A percentile compares a stretch with the other conserved stretches of the same genome.
These are phyloP conservation scores for Dromius quadrimaculatus DNA, from an alignment of 2,888 invertebrate genomes.

Conservation along the genomic window DNA sequence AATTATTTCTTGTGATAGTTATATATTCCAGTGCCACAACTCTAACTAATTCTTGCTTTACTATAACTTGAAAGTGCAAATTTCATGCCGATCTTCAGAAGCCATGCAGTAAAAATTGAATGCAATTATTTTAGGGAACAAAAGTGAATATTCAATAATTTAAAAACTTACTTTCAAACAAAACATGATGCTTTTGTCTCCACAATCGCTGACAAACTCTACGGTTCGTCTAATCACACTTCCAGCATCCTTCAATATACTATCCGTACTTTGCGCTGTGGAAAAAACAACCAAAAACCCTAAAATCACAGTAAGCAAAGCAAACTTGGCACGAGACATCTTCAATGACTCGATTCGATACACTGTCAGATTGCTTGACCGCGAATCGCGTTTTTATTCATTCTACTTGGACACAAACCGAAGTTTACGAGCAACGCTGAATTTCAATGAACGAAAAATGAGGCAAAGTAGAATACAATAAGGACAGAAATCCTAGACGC, in stretches of 20 bases:
- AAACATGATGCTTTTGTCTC: constrained; percentile 74
- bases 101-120: too few relatives aligned
- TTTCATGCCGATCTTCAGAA: too few relatives aligned
- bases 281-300: neutral
- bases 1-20: too few relatives aligned
- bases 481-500: too few relatives aligned
- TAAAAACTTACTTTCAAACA: constrained; percentile 85
- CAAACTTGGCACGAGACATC: constrained; percentile 18
- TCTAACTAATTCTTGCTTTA: too few relatives aligned
- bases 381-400: constrained; percentile 62
- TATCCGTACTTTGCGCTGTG: constrained; percentile 53
- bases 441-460: constrained; percentile 44
- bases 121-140: too few relatives aligned
- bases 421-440: constrained; percentile 42
- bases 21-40: too few relatives aligned
- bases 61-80: too few relatives aligned
- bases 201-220: constrained; percentile 79
- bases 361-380: constrained; percentile 57
- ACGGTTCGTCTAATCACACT: constrained; percentile 74
- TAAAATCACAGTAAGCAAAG: neutral
- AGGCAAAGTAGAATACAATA: too few relatives aligned
- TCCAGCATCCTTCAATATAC: constrained; percentile 63
- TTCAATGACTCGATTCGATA: constrained; percentile 55
- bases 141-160: too few relatives aligned
- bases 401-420: constrained; percentile 13